Evolutionary conservation across 92 coral and sea anemone species (phyloP), one percentile per base, ranked within the genome.

Genomic region (Isaurus tuberculatus): DNA sequence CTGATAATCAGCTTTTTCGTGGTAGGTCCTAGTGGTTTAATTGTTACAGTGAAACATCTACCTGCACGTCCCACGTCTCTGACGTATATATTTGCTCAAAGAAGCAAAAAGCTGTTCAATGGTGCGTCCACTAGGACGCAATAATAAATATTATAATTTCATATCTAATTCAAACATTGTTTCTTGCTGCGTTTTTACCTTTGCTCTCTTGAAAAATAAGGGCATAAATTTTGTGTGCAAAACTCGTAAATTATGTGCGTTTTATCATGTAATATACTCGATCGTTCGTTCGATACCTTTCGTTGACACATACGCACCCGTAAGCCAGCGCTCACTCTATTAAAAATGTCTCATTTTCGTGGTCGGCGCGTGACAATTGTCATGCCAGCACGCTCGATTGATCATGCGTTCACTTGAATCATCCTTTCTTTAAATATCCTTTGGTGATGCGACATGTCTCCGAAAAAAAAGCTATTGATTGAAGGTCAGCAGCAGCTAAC

Each of bases 181-280:
- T 67, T 32, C 72, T 67, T 37, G 74, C 74, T 69, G 74, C 74
- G 34, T 36, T 67, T 67, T 67, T 67, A 36, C 42, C 29, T 36
- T 69, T 69, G 74, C 74, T 69, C 29, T 69, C 48, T 67, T 67
- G 72, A 67, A 30, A 67, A 67, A 67, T 30, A 30, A 67, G 32
- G 72, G 72, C 72, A 13, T 67, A 67, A 27, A 67, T 67, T 69
- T 69, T 69, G 74, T 69, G 74, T 19, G 34, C 53, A 69, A 34
- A 69, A 69, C 49, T 69, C 13, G 72, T 67, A 67, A 67, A 67
- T 67, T 67, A n/a, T n/a, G 19, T 69, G 74, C 34, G 53, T 69
- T 69, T 49, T 33, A 19, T 69, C 49, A 5, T 33, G 74, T 69
- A 37, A 69, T 36, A 28, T 67, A 42, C n/a, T 32, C 23, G 74